Evolutionary conservation across 2,888 invertebrate species (phyloP).

Genomic region (Lasioglossum leucozonium): DNA sequence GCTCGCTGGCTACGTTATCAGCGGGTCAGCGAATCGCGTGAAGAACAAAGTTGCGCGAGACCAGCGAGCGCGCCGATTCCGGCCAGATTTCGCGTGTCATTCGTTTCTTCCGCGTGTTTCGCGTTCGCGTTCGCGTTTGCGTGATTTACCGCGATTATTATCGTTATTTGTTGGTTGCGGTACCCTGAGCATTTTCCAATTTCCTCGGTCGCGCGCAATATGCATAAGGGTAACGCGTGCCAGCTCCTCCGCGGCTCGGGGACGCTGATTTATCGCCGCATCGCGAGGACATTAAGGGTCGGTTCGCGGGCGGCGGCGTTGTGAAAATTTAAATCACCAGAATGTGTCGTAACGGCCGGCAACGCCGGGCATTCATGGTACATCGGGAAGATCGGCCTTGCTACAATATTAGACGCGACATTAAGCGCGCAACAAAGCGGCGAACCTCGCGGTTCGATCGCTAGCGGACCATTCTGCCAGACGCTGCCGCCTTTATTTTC

Average conservation of each 20-base stretch:
- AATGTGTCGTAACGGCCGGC: conserved; percentile 60
- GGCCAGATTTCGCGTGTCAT: neutral
- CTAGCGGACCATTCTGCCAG: conserved; percentile 22
- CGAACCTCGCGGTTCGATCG: conserved; percentile 6
- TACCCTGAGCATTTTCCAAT: conserved; percentile 49
- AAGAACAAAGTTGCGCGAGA: neutral
- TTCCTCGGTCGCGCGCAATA: conserved; percentile 30
- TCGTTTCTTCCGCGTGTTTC: neutral
- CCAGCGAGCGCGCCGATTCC: neutral
- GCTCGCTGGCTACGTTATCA: neutral
- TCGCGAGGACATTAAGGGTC: conserved; percentile 57
- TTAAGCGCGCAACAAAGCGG: conserved; percentile 47
- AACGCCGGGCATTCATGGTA: conserved; percentile 48
- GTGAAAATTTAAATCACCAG: conserved; percentile 57
- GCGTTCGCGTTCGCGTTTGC: neutral
- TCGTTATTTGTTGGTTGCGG: neutral
- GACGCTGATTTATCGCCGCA: conserved; percentile 60
- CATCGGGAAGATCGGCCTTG: conserved; percentile 67
- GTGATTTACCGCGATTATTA: neutral
- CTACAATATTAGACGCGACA: conserved; percentile 62
- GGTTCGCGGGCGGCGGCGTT: conserved; percentile 41
- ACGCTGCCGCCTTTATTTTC: conserved; percentile 19
- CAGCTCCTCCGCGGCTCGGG: conserved; percentile 30
- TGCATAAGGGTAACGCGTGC: conserved; percentile 54
- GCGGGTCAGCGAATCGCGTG: neutral